Conservation (phyloP, 2,888 invertebrate species). For the Malthinus flaveolus region DNA sequence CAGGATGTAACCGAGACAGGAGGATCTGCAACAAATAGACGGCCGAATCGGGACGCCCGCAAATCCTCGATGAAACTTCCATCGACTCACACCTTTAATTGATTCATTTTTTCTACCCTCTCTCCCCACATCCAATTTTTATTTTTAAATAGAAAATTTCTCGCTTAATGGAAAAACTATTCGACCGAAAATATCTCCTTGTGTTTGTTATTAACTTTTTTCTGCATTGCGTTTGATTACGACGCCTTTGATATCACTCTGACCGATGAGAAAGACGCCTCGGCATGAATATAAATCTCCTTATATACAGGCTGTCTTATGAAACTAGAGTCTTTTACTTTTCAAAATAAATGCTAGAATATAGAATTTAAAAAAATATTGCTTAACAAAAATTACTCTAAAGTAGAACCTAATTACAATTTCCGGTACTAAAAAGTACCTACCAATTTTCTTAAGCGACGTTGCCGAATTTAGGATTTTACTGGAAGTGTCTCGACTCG, state of each 20-base stretch:
- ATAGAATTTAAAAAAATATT: no score
- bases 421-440: no score
- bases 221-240: constrained; percentile 34
- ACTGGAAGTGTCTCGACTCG: no score
- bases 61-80: constrained; percentile 38
- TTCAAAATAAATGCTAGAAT: no score
- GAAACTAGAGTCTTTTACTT: no score
- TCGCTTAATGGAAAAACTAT: constrained; percentile 47
- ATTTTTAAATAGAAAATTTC: constrained; percentile 1
- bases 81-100: constrained; percentile 33
- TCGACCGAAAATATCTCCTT: constrained; percentile 47
- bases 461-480: no score
- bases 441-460: no score
- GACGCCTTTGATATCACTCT: constrained; percentile 37
- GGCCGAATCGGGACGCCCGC: constrained; percentile 37
- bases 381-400: no score
- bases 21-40: constrained; percentile 44
- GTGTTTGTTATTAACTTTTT: constrained; percentile 26
- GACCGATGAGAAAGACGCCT: constrained; percentile 35
- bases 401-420: no score
- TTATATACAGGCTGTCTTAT: no score
- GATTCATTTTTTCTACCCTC: constrained; percentile 30
- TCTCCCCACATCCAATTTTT: constrained; percentile 13
- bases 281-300: constrained; percentile 36
- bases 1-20: constrained; percentile 40